Evolutionary conservation across 2,797 vertebrate species (phyloP).

Genomic region (Arctocebus calabarensis): DNA sequence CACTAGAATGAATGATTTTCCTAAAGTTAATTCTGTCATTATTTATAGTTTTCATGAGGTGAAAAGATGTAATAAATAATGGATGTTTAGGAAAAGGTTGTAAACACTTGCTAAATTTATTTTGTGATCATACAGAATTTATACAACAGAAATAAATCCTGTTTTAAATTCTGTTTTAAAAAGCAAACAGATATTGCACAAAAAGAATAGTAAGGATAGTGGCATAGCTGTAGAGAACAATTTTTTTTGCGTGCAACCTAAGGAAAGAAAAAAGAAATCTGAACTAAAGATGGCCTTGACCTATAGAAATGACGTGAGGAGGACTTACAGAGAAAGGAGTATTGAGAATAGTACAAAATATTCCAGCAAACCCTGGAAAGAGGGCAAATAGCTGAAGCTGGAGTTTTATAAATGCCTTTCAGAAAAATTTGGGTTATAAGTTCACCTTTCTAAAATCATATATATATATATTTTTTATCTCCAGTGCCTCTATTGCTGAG

Average conservation of each 20-base stretch:
- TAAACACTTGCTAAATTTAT: not conserved
- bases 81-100: not conserved
- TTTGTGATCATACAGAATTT: not conserved
- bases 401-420: not conserved
- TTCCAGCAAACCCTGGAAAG: not conserved
- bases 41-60: not conserved
- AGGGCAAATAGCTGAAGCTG: not conserved
- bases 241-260: not conserved
- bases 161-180: not conserved
- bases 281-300: not conserved
- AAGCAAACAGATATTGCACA: not conserved
- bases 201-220: not conserved
- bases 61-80: not conserved
- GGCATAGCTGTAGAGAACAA: not conserved
- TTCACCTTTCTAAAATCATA: not conserved
- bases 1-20: not conserved
- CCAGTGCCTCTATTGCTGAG: not conserved
- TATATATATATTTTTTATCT: not conserved
- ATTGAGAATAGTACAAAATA: not conserved
- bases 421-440: not conserved
- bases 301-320: not conserved
- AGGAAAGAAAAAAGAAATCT: not conserved
- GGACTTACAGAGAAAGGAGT: not conserved
- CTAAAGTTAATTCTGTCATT: slow-evolving; percentile 22
- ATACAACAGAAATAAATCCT: not conserved